Conservation (phyloP, 2,113 vertebrate species). For the Tetrax tetrax region DNA sequence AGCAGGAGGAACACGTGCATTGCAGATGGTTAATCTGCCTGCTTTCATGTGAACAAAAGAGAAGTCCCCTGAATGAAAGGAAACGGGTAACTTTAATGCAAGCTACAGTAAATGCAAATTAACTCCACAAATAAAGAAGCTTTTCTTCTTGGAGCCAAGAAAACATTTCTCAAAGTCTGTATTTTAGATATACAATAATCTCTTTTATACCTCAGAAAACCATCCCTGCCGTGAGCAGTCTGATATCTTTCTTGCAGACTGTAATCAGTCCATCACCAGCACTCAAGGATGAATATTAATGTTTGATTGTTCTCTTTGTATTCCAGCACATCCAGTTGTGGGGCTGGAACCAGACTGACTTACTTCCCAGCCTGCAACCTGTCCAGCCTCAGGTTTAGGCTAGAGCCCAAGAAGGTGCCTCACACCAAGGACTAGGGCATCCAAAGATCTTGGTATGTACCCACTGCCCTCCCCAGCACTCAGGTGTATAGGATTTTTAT, state of each 20-base stretch:
- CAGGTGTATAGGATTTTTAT: not conserved
- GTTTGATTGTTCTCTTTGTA: not conserved
- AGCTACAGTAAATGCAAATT: conserved; percentile 72
- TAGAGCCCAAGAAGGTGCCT: not conserved
- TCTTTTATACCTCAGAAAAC: conserved; percentile 56
- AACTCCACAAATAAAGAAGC: conserved; percentile 67
- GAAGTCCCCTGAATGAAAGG: conserved; percentile 70
- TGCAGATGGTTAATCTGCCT: conserved; percentile 71
- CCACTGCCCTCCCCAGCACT: not conserved
- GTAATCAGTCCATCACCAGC: conserved; percentile 26
- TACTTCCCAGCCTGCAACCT: not conserved
- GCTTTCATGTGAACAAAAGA: conserved; percentile 71
- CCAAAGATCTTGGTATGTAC: not conserved
- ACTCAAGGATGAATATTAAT: conserved; percentile 52
- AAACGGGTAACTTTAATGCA: conserved; percentile 68
- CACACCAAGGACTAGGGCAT: not conserved
- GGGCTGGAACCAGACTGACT: not conserved
- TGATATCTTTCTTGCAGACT: conserved; percentile 47
- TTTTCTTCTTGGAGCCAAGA: conserved; percentile 62
- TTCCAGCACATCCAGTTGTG: not conserved
- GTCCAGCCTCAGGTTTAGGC: not conserved
- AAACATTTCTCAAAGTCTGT: conserved; percentile 64
- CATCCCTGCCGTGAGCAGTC: not conserved
- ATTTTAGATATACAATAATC: conserved; percentile 61
- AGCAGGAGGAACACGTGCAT: conserved; percentile 68